These are phyloP conservation scores for Hypotaenidia okinawae DNA, from an alignment of 2,797 vertebrate species.

Conservation along the genomic window DNA sequence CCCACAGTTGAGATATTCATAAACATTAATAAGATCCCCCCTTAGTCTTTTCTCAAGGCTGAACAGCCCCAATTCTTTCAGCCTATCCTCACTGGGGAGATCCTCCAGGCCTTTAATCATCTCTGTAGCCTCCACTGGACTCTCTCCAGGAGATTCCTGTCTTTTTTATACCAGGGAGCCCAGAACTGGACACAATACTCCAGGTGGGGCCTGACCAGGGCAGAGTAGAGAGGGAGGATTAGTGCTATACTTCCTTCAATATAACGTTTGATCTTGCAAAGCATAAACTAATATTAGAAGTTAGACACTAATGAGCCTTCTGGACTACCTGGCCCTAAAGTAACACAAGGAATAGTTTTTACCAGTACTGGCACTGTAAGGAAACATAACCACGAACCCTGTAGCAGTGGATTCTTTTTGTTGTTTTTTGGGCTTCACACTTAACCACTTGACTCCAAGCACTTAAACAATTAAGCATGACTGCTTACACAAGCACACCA, in stretches of 20 bases:
- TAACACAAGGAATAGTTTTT: background rate
- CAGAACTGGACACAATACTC: too few relatives aligned
- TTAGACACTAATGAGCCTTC: background rate
- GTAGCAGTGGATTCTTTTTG: background rate
- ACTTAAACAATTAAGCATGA: slow-evolving; percentile 7
- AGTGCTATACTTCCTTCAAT: background rate
- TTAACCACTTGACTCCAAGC: background rate
- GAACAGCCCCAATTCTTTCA: too few relatives aligned
- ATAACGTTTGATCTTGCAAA: background rate
- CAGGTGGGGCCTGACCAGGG: too few relatives aligned
- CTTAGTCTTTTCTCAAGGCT: too few relatives aligned
- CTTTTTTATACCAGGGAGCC: too few relatives aligned
- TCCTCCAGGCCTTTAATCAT: too few relatives aligned
- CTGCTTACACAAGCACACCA: background rate
- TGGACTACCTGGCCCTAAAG: background rate
- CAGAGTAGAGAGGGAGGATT: too few relatives aligned
- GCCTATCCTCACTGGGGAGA: too few relatives aligned
- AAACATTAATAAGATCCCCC: too few relatives aligned
- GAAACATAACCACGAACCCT: background rate
- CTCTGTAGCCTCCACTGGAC: too few relatives aligned
- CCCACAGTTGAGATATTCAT: too few relatives aligned
- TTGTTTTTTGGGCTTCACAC: background rate
- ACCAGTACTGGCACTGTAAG: background rate
- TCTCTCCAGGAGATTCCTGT: too few relatives aligned
- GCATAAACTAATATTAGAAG: background rate